Evolutionary conservation across 1,140 invertebrate species (phyloP), one percentile per base, ranked within the genome.

Genomic region (Dreissena rostriformis): DNA sequence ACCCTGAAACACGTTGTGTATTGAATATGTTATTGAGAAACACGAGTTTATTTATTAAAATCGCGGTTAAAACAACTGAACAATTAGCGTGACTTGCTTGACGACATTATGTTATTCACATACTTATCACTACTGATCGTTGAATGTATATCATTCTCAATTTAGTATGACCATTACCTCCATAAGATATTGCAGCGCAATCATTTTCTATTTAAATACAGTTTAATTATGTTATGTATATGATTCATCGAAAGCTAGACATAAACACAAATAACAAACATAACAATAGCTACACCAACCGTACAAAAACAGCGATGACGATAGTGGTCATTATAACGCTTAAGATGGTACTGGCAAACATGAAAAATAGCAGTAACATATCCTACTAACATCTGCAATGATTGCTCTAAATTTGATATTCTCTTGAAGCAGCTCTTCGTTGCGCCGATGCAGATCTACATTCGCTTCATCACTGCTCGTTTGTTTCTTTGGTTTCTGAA

Each of bases 401-500:
- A 91, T 88, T 86, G 93, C 91, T 85, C 91, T 91, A 52, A 89
- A 91, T 68, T 91, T 88, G 65, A 89, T 86, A 84, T 95, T 95
- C 76, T 94, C 92, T 53, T 94, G 93, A 67, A 88, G 86, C 5
- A 94, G 87, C 29, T 91, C 82, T 74, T 92, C 90, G 17, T 94
- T 92, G 72, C 91, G 88, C 39, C 92, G 91, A 81, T 93, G 93
- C 4, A 94, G 73, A 53, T 93, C 90, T 63, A 86, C 86, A 74
- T 88, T 89, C 68, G 88, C 86, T 19, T 90, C 89, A 67, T 92
- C 90, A 71, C 89, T 78, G 29, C 87, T 88, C 49, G 82, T 89
- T 28, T 90, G 92, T 61, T 91, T 93, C 49, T 92, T 68, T 22
- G 86, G 91, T 39, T 94, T 94, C 76, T 94, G 94, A n/a, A 95